Evolutionary conservation across 2,113 vertebrate species (phyloP).

Genomic region (Passer domesticus): DNA sequence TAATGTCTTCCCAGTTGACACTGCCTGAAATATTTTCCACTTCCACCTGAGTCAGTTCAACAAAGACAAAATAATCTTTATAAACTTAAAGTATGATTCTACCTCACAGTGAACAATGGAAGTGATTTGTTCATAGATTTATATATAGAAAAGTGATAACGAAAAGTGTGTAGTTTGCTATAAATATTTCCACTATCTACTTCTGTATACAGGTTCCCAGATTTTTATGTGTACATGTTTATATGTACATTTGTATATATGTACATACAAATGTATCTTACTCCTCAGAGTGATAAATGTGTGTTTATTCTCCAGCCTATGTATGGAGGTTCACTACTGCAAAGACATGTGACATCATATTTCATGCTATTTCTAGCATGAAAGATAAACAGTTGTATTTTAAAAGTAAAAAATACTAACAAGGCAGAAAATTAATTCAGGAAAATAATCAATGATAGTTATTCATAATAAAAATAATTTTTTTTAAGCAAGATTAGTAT

Average conservation of each 20-base stretch:
- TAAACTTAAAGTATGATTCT: neutral
- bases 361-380: neutral
- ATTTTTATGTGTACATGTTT: neutral
- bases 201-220: neutral
- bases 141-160: neutral
- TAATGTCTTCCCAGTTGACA: neutral
- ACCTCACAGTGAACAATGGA: neutral
- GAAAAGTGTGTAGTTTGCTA: neutral
- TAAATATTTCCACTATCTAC: neutral
- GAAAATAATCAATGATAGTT: neutral
- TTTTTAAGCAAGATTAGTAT: neutral
- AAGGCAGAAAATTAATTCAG: neutral
- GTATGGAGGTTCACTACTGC: neutral
- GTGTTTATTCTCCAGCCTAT: neutral
- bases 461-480: neutral
- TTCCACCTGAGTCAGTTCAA: neutral
- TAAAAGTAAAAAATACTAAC: neutral
- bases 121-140: neutral
- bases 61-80: neutral
- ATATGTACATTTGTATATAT: neutral
- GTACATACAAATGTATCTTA: neutral
- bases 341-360: neutral
- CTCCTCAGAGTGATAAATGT: neutral
- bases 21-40: neutral
- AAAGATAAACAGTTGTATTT: neutral